phyloP scores from a whole-genome alignment of 2,888 invertebrate species.

The Erebia epiphron region DNA sequence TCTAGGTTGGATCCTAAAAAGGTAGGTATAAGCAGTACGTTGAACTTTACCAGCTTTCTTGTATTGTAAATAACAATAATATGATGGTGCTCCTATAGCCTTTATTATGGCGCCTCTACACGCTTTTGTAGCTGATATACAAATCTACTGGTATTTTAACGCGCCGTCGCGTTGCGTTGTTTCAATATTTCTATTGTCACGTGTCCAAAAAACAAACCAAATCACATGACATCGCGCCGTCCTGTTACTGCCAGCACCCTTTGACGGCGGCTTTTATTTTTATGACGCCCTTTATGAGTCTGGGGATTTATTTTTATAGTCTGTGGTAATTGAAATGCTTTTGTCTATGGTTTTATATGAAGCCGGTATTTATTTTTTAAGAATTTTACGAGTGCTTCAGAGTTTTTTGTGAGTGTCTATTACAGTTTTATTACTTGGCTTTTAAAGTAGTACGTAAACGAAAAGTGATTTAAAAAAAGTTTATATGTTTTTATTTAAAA shows the following conservation, averaged over 20 bases:
- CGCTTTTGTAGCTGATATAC: background rate
- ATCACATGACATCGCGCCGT: constrained; percentile 11
- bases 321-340: constrained; percentile 43
- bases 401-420: constrained; percentile 26
- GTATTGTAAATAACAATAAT: no score
- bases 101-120: constrained; percentile 3
- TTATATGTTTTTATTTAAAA: background rate
- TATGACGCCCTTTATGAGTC: constrained; percentile 45
- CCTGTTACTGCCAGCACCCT: constrained; percentile 34
- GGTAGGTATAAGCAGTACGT: no score
- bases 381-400: constrained; percentile 35
- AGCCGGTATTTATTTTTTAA: constrained; percentile 31
- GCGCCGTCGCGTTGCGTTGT: constrained; percentile 19
- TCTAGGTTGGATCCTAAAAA: no score
- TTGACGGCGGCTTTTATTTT: constrained; percentile 47
- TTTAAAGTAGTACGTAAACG: constrained; percentile 14
- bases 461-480: constrained; percentile 6
- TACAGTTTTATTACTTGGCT: constrained; percentile 27
- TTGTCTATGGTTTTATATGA: constrained; percentile 36
- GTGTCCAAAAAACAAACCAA: constrained; percentile 22
- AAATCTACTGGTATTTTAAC: constrained; percentile 3
- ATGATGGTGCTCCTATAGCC: no score
- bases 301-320: constrained; percentile 40
- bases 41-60: no score
- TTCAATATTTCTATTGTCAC: constrained; percentile 26